Evolutionary conservation across 2,888 invertebrate genomes (phyloP), one percentile per base, ranked within the genome.

Genomic region (Esperia sulphurella): DNA sequence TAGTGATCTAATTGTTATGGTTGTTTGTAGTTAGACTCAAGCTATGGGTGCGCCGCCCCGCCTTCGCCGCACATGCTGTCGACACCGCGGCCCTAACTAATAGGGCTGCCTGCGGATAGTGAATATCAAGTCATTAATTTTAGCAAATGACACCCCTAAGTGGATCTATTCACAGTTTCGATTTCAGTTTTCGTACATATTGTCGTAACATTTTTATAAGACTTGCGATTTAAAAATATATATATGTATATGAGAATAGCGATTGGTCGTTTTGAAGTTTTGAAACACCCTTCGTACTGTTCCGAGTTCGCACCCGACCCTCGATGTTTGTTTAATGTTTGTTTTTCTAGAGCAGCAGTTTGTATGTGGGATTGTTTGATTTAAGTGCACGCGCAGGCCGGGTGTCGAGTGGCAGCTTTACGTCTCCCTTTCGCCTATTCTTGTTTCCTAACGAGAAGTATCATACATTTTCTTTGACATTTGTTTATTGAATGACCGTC

Each of bases 1-100:
- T 66, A 69, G 68, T 69, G 72, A 75, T 77, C 70, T 79, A 78
- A 84, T 83, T 83, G 82, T 82, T 83, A 77, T 76, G 71, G 70
- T 75, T 71, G 37, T 21, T 3, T 40, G 40, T 29, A 14, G 31
- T 31, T 31, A 31, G 35, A 35, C 3, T n/a, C n/a, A 1, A 31
- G 31, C 31, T 10, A 1, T 37, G 65, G 62, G 58, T 57, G 53
- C 61, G 58, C 58, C 53, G 31, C 52, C 67, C 53, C 56, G 10
- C 31, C 31, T 3, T 5, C 8, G 31, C 31, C 8, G 9, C 77
- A 77, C 69, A 71, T 77, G 82, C 66, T 66, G 65, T 62, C 59
- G 71, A 72, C 65, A 63, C 55, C 45, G 59, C 56, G 55, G 58
- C 51, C 54, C 62, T 63, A 63, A 69, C 65, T 57, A 65, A 75